phyloP scores from a whole-genome alignment of 2,113 vertebrate genomes.

The Centropus unirufus region DNA sequence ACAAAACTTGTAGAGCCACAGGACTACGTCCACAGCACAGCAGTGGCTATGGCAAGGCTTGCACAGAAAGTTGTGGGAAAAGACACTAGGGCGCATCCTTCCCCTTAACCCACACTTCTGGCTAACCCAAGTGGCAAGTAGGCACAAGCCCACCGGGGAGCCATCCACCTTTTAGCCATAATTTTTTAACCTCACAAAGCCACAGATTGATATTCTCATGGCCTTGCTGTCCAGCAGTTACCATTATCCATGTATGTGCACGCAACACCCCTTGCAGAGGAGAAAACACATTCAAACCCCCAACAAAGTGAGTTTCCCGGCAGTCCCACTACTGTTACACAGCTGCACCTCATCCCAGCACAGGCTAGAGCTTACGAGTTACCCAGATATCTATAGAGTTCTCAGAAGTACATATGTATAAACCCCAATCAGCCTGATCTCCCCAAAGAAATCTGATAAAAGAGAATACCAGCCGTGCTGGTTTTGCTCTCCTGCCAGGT shows the following conservation, averaged over 20 bases:
- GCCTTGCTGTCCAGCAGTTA: not conserved
- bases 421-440: constrained; percentile 72
- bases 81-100: not conserved
- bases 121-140: not conserved
- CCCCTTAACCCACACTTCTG: not conserved
- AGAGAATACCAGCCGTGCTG: constrained; percentile 11
- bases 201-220: not conserved
- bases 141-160: not conserved
- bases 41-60: rapidly evolving
- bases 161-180: not conserved
- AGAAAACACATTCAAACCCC: not conserved
- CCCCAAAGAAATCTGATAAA: constrained; percentile 61
- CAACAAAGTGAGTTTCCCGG: not conserved
- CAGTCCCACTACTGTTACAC: not conserved
- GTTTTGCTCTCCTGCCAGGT: constrained; percentile 57
- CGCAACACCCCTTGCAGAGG: not conserved
- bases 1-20: not conserved
- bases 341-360: constrained; percentile 7
- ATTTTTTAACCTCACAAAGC: not conserved
- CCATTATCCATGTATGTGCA: rapidly evolving
- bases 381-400: constrained; percentile 1
- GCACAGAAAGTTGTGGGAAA: not conserved
- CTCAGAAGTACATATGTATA: constrained; percentile 50
- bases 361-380: not conserved
- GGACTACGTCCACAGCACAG: rapidly evolving